These are phyloP conservation scores for Oncorhynchus kisutch DNA, from an alignment of 2,113 vertebrate genomes.

Conservation along the genomic window DNA sequence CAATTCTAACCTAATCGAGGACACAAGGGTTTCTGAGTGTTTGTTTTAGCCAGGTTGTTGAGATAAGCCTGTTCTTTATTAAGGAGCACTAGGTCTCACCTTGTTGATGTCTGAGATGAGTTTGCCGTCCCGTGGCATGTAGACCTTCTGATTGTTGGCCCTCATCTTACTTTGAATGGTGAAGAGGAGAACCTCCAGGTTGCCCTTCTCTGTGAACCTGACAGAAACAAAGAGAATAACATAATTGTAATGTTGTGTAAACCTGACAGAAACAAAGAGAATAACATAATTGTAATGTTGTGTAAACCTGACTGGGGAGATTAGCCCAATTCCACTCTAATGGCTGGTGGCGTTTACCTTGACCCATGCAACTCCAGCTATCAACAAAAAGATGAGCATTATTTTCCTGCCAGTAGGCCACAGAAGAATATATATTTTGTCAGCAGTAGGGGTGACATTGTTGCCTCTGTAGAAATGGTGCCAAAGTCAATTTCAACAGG, in stretches of 20 bases:
- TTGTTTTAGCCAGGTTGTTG: not conserved
- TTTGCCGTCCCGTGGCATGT: conserved; percentile 89
- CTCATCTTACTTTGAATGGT: conserved; percentile 94
- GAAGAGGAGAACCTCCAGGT: conserved; percentile 87
- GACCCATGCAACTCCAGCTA: no score
- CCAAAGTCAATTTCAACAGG: not conserved
- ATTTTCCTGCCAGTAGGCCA: no score
- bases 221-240: not conserved
- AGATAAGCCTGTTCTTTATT: not conserved
- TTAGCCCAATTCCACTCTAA: no score
- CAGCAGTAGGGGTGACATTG: not conserved
- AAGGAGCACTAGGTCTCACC: conserved; percentile 59
- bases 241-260: no score
- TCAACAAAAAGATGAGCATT: no score
- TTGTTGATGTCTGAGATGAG: conserved; percentile 93
- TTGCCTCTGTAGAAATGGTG: not conserved
- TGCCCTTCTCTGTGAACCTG: conserved; percentile 91
- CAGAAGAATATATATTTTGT: no score
- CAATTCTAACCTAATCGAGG: not conserved
- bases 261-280: not conserved
- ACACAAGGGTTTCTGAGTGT: not conserved
- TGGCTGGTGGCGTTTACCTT: no score
- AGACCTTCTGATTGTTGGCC: conserved; percentile 91
- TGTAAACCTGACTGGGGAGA: no score
- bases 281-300: not conserved